Base-by-base conservation (phyloP, 2,113 vertebrate species). In the Scytalopus superciliaris region DNA sequence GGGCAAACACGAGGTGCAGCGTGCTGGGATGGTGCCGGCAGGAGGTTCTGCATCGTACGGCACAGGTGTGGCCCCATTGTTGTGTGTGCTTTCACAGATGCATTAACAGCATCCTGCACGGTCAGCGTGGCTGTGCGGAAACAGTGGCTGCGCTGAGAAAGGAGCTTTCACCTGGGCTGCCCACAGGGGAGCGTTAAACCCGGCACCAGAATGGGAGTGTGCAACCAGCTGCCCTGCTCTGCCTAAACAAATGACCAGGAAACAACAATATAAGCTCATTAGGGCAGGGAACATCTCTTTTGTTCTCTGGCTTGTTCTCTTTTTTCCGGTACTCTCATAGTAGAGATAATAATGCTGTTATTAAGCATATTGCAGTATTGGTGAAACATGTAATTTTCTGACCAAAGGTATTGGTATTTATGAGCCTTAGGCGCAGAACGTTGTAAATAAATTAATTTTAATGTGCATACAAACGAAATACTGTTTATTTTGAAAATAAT, bases 11-110 rank as follows among this genome's bases (percentile, higher is more conserved):
- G 2, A 31, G 44, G 49, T 18, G n/a, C 73, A 63, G n/a, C 3
- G 0, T 4, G 19, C 9, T 21, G 44, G 39, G 53, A 7, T 27
- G 64, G 7, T 44, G 53, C 35, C 31, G 74, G 50, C n/a, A 24
- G 68, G 12, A 37, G 67, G 44, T 11, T 14, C 30, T 1, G 5
- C 18, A 6, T 1, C 3, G 0, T 2, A 3, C 22, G 14, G 83
- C 35, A 14, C 83, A 23, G 78, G 50, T 16, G 28, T 22, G 50
- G 33, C 50, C 14, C 14, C 0, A 44, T 1, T 6, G 8, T 42
- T 55, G 6, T 19, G 25, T 19, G 40, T 23, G 11, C 28, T n/a
- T 76, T 53, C 25, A n/a, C 2, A 7, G 62, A 6, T 18, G 45
- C n/a, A 22, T 57, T 45, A 12, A 15, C 42, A 40, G 49, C 5